Evolutionary conservation across 2,113 vertebrate species (phyloP).

Genomic region (Heloderma charlesbogerti): DNA sequence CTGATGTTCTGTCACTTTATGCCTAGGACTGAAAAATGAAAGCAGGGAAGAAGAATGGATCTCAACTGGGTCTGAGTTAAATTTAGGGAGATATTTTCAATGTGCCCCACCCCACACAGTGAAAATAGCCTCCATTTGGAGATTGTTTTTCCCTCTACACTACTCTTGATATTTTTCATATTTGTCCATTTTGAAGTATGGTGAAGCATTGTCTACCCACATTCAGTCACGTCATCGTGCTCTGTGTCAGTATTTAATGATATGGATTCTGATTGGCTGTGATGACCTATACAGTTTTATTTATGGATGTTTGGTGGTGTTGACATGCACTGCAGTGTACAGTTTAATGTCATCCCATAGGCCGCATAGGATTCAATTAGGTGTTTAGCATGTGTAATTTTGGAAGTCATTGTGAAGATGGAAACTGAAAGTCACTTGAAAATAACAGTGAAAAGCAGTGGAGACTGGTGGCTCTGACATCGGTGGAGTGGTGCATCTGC

Average conservation of each 20-base stretch:
- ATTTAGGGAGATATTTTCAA: neutral
- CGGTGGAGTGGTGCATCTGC: too few species aligned
- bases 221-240: neutral
- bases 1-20: neutral
- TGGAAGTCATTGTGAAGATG: neutral
- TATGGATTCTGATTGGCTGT: neutral
- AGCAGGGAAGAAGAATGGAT: neutral
- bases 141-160: neutral
- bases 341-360: neutral
- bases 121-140: neutral
- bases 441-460: neutral
- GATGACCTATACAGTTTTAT: neutral
- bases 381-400: neutral
- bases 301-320: neutral
- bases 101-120: neutral
- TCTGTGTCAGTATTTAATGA: neutral
- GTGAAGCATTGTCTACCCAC: neutral
- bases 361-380: neutral
- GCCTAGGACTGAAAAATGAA: slow-evolving; percentile 37
- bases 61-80: neutral
- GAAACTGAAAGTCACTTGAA: neutral
- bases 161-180: neutral
- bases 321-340: neutral
- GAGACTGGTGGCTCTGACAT: too few species aligned
- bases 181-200: neutral